Evolutionary conservation across 1,140 invertebrate species (phyloP).

Genomic region (Nixonia krombeini): DNA sequence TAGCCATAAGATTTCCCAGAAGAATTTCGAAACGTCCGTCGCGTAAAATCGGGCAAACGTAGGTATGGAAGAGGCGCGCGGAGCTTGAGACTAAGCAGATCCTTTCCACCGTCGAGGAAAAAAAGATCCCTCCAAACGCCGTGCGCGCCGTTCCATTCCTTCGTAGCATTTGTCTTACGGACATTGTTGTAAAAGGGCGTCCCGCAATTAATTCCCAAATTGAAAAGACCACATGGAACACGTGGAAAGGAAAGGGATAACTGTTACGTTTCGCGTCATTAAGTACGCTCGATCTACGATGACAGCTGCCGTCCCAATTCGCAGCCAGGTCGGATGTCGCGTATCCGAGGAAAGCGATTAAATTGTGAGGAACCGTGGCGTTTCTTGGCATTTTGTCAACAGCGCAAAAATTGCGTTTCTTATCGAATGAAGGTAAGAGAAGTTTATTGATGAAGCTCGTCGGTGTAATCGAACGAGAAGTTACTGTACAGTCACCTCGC

Average conservation of each 20-base stretch:
- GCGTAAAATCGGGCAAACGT: slow-evolving; percentile 30
- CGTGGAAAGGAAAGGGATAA: slow-evolving; percentile 25
- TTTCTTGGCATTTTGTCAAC: no score
- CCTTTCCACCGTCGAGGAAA: no score
- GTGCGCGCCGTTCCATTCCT: slow-evolving; percentile 18
- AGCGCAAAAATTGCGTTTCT: no score
- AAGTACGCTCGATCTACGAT: slow-evolving; percentile 25
- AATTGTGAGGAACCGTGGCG: no score
- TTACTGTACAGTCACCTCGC: no score
- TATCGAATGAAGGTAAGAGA: no score
- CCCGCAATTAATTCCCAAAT: slow-evolving; percentile 17
- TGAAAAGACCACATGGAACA: slow-evolving; percentile 24
- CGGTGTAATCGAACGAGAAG: no score
- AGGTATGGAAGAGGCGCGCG: no score
- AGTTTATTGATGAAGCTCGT: no score
- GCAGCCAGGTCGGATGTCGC: slow-evolving; percentile 2
- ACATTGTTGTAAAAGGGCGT: slow-evolving; percentile 19
- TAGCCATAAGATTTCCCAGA: slow-evolving; percentile 43
- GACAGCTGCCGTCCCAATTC: slow-evolving; percentile 21
- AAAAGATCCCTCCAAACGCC: slow-evolving; percentile 25
- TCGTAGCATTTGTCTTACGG: slow-evolving; percentile 30
- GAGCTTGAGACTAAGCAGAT: slow-evolving; percentile 39
- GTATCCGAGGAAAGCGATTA: slow-evolving; percentile 1
- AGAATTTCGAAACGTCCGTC: slow-evolving; percentile 33
- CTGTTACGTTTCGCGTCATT: slow-evolving; percentile 32